A percentile compares a stretch with the other conserved stretches of the same genome.
phyloP scores from a whole-genome alignment of 2,888 invertebrate species.

The Physocephala rufipes region DNA sequence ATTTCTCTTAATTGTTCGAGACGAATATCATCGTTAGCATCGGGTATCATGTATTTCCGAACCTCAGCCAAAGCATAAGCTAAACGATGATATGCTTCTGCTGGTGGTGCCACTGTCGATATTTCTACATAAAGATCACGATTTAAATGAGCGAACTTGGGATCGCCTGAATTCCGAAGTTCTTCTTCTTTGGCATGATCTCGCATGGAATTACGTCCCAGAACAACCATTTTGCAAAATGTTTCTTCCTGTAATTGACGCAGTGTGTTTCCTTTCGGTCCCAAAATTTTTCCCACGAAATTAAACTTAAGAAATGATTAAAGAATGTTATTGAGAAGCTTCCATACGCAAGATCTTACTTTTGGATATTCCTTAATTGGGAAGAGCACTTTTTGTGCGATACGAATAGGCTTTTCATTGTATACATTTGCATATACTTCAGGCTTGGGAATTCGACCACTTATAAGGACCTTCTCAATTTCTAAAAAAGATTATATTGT shows the following conservation, averaged over 20 bases:
- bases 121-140: slow-evolving; percentile 93
- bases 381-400: slow-evolving; percentile 62
- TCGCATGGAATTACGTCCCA: slow-evolving; percentile 93
- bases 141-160: slow-evolving; percentile 89
- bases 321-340: background rate
- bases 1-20: slow-evolving; percentile 62
- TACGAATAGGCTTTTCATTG: slow-evolving; percentile 63
- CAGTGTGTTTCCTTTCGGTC: slow-evolving; percentile 92
- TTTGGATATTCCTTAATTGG: slow-evolving; percentile 64
- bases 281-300: slow-evolving; percentile 93
- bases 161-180: slow-evolving; percentile 84
- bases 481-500: slow-evolving; percentile 47
- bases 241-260: slow-evolving; percentile 93
- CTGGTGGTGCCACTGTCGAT: slow-evolving; percentile 89
- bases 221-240: slow-evolving; percentile 94
- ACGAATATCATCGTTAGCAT: slow-evolving; percentile 66
- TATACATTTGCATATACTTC: slow-evolving; percentile 63
- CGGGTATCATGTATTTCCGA: slow-evolving; percentile 82
- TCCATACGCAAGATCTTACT: slow-evolving; percentile 26
- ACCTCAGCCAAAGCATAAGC: slow-evolving; percentile 84
- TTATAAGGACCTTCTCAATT: slow-evolving; percentile 81
- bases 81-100: slow-evolving; percentile 87
- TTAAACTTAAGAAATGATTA: slow-evolving; percentile 70
- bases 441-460: slow-evolving; percentile 72
- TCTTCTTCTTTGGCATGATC: slow-evolving; percentile 95